A percentile compares a stretch with the other conserved stretches of the same genome.
These are phyloP conservation scores for Antrozous pallidus DNA, from an alignment of 2,797 vertebrate species.

Conservation along the genomic window DNA sequence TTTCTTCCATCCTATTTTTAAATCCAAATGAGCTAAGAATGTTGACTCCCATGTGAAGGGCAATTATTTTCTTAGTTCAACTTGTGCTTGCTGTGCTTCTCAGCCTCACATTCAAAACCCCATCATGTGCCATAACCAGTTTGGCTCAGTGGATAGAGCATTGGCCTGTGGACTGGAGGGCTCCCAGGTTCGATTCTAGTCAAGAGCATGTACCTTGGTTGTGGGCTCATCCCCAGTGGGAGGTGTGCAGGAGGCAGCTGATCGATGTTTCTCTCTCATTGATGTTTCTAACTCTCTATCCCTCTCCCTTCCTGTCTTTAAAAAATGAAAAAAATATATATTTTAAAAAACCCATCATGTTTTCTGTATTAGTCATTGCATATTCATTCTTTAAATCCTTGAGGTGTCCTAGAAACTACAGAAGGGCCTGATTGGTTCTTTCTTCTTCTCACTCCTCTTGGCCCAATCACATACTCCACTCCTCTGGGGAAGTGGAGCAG, in stretches of 20 bases:
- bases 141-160: too few relatives aligned
- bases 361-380: neutral
- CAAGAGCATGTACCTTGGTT: too few relatives aligned
- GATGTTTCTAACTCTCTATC: too few relatives aligned
- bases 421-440: neutral
- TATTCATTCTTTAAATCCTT: neutral
- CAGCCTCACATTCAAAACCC: neutral
- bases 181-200: too few relatives aligned
- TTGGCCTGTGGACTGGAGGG: too few relatives aligned
- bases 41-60: neutral
- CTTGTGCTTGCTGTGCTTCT: neutral
- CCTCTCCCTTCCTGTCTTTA: too few relatives aligned
- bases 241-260: too few relatives aligned
- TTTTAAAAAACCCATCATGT: neutral
- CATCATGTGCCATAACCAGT: too few relatives aligned
- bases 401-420: neutral
- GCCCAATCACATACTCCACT: neutral
- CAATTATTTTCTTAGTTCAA: neutral
- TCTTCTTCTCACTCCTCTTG: neutral
- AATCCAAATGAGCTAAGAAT: constrained; percentile 8
- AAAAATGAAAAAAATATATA: too few relatives aligned
- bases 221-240: too few relatives aligned
- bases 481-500: neutral
- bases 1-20: constrained; percentile 29
- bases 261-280: too few relatives aligned